These are phyloP conservation scores for Catharus bicknelli DNA, from an alignment of 2,113 vertebrate genomes.

Conservation along the genomic window DNA sequence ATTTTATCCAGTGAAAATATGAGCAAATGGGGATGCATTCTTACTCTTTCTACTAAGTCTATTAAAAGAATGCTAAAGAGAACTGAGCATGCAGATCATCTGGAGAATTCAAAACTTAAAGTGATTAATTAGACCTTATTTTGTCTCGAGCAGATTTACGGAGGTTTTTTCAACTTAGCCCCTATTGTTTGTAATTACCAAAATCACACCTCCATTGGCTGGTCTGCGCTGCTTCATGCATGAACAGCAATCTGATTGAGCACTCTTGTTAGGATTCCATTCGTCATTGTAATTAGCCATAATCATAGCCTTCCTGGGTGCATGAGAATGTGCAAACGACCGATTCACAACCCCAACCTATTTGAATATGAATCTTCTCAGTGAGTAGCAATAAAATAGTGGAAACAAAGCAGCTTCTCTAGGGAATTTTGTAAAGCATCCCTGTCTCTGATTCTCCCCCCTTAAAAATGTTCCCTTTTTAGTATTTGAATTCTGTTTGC, in stretches of 20 bases:
- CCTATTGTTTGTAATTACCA: conserved; percentile 79
- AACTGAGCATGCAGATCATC: conserved; percentile 67
- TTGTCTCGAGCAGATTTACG: conserved; percentile 77
- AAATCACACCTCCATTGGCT: conserved; percentile 78
- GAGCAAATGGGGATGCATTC: conserved; percentile 22
- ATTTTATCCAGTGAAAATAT: conserved; percentile 23
- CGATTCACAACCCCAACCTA: conserved; percentile 82
- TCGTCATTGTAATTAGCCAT: conserved; percentile 89
- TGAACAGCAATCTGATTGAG: conserved; percentile 86
- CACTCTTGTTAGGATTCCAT: conserved; percentile 81
- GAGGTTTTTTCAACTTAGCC: conserved; percentile 73
- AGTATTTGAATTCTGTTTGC: conserved; percentile 78
- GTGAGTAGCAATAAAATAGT: conserved; percentile 74
- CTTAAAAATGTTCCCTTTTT: conserved; percentile 68
- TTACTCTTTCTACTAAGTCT: conserved; percentile 36
- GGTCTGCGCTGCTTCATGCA: conserved; percentile 76
- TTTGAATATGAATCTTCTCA: conserved; percentile 92
- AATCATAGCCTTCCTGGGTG: conserved; percentile 83
- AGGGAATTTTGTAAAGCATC: conserved; percentile 80
- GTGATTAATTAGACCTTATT: conserved; percentile 84
- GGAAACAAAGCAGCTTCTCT: conserved; percentile 83
- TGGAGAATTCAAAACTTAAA: conserved; percentile 74
- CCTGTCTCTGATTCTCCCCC: conserved; percentile 51
- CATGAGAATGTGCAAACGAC: conserved; percentile 84
- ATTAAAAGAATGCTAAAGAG: conserved; percentile 61